A percentile compares a stretch with the other conserved stretches of the same genome.
These are phyloP conservation scores for Epistrophella euchroma DNA, from an alignment of 2,888 invertebrate species.

Conservation along the genomic window DNA sequence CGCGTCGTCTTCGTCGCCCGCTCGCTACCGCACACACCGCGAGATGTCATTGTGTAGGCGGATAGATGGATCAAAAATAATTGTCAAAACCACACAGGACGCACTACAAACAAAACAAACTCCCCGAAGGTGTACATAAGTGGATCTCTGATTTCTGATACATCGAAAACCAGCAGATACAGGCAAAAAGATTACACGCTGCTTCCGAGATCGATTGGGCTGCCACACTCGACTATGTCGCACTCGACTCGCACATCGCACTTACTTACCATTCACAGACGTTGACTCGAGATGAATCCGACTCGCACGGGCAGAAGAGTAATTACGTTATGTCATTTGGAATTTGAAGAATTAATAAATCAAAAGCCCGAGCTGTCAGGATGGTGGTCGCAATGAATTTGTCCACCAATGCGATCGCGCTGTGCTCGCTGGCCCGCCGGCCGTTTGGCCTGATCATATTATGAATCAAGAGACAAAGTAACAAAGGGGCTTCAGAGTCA, in stretches of 20 bases:
- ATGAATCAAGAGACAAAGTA: slow-evolving; percentile 44
- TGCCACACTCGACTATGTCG: slow-evolving; percentile 38
- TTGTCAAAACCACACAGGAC: slow-evolving; percentile 74
- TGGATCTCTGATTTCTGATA: slow-evolving; percentile 62
- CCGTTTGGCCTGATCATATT: slow-evolving; percentile 42
- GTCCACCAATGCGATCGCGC: slow-evolving; percentile 65
- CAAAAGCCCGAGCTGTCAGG: slow-evolving; percentile 71
- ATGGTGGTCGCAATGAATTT: slow-evolving; percentile 73
- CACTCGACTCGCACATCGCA: neutral
- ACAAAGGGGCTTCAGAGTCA: neutral
- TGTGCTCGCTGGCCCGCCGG: neutral
- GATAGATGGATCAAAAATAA: slow-evolving; percentile 70
- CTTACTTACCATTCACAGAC: neutral
- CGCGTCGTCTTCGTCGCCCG: neutral
- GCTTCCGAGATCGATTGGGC: slow-evolving; percentile 72
- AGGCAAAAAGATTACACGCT: slow-evolving; percentile 64
- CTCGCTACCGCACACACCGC: slow-evolving; percentile 10
- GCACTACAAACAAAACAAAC: slow-evolving; percentile 50
- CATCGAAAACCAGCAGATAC: slow-evolving; percentile 55
- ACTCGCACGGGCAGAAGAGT: slow-evolving; percentile 67
- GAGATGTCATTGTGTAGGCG: slow-evolving; percentile 54
- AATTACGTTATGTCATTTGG: slow-evolving; percentile 73
- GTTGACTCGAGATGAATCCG: neutral
- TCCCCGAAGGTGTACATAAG: slow-evolving; percentile 67
- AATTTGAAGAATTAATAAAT: slow-evolving; percentile 75